These are phyloP conservation scores for Autographa gamma DNA, from an alignment of 2,888 invertebrate genomes.

Conservation along the genomic window DNA sequence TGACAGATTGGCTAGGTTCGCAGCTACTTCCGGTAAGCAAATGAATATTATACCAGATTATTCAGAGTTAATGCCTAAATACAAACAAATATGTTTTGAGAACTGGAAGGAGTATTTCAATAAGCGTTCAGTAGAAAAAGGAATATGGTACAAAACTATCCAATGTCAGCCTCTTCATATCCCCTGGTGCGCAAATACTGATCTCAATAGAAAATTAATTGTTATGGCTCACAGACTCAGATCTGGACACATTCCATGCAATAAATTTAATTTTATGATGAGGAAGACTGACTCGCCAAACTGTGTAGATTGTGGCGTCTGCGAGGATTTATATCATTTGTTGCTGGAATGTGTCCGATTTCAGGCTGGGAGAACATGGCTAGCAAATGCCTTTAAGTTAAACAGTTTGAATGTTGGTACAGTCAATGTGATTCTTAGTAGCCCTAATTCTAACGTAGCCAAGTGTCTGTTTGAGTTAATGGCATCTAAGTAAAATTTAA, in stretches of 20 bases:
- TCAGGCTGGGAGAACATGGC: not conserved
- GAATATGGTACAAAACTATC: no score
- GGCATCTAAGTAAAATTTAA: not conserved
- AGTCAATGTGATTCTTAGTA: not conserved
- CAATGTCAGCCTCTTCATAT: not conserved
- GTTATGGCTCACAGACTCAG: not conserved
- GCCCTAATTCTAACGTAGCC: not conserved
- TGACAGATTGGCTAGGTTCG: not conserved
- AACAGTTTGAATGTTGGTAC: not conserved
- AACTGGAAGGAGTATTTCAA: no score
- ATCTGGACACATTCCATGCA: no score
- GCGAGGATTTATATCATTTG: not conserved
- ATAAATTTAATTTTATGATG: constrained; percentile 1
- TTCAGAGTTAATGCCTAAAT: not conserved
- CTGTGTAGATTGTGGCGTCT: not conserved
- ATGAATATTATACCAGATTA: not conserved
- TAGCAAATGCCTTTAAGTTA: not conserved
- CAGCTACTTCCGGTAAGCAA: not conserved
- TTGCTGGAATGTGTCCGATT: not conserved
- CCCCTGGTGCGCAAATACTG: not conserved
- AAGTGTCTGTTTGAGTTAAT: not conserved
- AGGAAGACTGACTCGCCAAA: not conserved
- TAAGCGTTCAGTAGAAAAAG: no score
- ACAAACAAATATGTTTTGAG: no score
- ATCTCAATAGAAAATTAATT: not conserved